A percentile compares a stretch with the other conserved stretches of the same genome.
Evolutionary conservation across 2,888 invertebrate species (phyloP).

Genomic region (Caradrina clavipalpis): DNA sequence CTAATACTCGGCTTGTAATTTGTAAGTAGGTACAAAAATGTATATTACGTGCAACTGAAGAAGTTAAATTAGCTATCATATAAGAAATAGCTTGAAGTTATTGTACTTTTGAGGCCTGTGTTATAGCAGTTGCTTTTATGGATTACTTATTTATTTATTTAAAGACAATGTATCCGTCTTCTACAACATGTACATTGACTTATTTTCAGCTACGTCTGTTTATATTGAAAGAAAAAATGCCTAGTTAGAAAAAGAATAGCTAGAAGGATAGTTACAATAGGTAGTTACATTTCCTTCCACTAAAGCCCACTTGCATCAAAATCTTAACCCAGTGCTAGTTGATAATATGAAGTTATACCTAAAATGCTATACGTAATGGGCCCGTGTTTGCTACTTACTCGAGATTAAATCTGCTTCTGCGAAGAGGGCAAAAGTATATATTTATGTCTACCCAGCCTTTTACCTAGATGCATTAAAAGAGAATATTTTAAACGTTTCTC

Average conservation of each 20-base stretch:
- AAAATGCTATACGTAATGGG: not conserved
- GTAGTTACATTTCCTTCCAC: not conserved
- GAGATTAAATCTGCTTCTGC: not conserved
- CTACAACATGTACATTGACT: not conserved
- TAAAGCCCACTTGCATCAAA: too few relatives aligned
- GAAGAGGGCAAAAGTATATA: not conserved
- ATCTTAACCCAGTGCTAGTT: too few relatives aligned
- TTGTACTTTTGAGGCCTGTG: conserved; percentile 4
- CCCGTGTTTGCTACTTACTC: not conserved
- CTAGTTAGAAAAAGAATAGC: not conserved
- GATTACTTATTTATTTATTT: conserved; percentile 1
- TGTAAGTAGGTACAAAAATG: not conserved
- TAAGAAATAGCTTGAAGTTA: conserved; percentile 6
- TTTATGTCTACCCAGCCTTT: not conserved
- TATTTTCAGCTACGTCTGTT: not conserved
- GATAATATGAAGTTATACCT: too few relatives aligned
- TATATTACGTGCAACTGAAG: conserved; percentile 10
- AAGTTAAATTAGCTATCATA: not conserved
- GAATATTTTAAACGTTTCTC: conserved; percentile 36
- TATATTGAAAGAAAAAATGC: not conserved
- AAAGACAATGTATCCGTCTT: not conserved
- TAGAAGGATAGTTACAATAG: too few relatives aligned
- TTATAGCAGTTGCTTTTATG: not conserved
- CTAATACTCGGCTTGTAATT: conserved; percentile 4
- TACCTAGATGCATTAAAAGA: not conserved